Evolutionary conservation across 2,888 invertebrate genomes (phyloP), one percentile per base, ranked within the genome.

Genomic region (Leucophenga maculata): DNA sequence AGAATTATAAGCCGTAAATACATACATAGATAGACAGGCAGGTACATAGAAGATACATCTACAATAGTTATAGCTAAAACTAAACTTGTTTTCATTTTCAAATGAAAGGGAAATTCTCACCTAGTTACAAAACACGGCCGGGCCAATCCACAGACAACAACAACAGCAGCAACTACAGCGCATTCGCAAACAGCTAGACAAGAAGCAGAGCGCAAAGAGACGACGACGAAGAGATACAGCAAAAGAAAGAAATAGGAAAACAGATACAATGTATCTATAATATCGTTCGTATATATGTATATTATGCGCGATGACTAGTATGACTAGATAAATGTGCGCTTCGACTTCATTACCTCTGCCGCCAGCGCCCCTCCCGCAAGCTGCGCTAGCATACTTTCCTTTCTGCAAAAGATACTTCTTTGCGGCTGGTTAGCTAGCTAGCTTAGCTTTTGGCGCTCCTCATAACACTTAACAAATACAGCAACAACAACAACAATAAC

Each of bases 71-170:
- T 3, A 18, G 32, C 73, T 82, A 83, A 78, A 80, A 81, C 75
- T 77, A 84, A 86, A 84, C 78, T 79, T 81, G 85, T 85, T 86
- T 86, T 86, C 80, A 79, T 84, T 85, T 82, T 79, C 79, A 84
- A 85, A 86, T 85, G 85, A 85, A 85, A 85, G 85, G 85, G 85
- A 85, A 85, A 85, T 84, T 85, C 83, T 85, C 79, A 79, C 78
- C 85, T 78, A 80, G 81, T 78, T 14, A 39, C 8, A 39, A 39
- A 39, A n/a, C 54, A 8, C 18, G 11, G 22, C 54, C 18, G 39
- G 8, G 39, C 39, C 39, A 39, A 39, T 39, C 39, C 46, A 50
- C 11, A 65, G 31, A 50, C 65, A 50, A 22, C 26, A 65, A n/a
- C 22, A 50, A 50, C 9, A 22, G n/a, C 46, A 46, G 14, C 62